These are phyloP conservation scores for Mesorhabditis spiculigera DNA, from an alignment of 2,888 invertebrate species.

Conservation along the genomic window DNA sequence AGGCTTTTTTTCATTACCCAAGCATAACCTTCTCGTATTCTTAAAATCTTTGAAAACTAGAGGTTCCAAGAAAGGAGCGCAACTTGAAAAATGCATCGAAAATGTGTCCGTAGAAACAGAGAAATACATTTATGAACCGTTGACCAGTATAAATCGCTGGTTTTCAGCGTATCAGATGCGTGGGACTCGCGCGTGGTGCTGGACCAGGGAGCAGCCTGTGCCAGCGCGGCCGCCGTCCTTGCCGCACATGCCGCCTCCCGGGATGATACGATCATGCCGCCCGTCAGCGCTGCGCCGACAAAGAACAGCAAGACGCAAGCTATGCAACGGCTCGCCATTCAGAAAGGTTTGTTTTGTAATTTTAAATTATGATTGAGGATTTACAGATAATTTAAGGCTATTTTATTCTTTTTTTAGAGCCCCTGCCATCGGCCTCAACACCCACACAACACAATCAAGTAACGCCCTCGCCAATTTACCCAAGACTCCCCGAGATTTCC, in stretches of 20 bases:
- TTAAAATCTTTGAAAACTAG: too few relatives aligned
- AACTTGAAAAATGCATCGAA: too few relatives aligned
- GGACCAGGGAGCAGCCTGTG: conserved; percentile 45
- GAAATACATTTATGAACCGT: background rate
- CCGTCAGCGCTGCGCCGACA: conserved; percentile 44
- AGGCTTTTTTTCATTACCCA: too few relatives aligned
- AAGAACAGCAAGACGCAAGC: conserved; percentile 52
- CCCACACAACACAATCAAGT: conserved; percentile 16
- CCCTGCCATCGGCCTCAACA: conserved; percentile 24
- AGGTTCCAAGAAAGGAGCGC: too few relatives aligned
- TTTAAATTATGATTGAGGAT: background rate
- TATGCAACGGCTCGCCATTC: conserved; percentile 52
- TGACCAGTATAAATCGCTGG: background rate
- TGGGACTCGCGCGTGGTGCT: conserved; percentile 53
- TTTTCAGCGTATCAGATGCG: conserved; percentile 55
- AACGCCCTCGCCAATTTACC: conserved; percentile 34
- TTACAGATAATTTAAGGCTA: background rate
- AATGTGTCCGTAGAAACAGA: conserved; percentile 1
- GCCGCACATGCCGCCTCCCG: conserved; percentile 42
- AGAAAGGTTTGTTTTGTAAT: conserved; percentile 38
- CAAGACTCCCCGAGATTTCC: conserved; percentile 37
- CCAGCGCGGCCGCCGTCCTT: conserved; percentile 50
- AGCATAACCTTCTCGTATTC: too few relatives aligned
- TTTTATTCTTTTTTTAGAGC: conserved; percentile 21
- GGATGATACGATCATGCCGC: conserved; percentile 47